Conservation (phyloP, 2,113 vertebrate genomes). For the Scartelaos histophorus region DNA sequence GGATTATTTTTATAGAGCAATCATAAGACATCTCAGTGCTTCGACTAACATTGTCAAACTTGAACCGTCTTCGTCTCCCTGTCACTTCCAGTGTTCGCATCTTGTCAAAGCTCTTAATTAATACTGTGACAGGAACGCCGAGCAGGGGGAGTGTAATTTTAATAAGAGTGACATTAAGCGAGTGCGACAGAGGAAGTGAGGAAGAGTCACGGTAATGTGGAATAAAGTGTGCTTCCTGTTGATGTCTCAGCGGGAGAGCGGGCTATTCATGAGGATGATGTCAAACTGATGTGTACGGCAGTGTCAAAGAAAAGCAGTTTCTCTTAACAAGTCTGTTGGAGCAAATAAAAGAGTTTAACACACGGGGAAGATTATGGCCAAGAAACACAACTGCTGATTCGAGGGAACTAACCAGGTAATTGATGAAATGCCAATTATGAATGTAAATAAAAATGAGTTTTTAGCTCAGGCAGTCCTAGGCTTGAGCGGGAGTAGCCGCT, state of each 20-base stretch:
- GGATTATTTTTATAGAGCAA: neutral
- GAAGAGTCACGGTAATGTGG: constrained; percentile 5
- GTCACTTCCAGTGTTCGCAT: neutral
- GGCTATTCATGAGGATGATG: constrained; percentile 41
- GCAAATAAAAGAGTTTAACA: neutral
- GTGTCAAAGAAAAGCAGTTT: neutral
- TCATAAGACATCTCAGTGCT: neutral
- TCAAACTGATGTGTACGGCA: constrained; percentile 32
- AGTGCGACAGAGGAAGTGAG: neutral
- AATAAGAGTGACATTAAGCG: constrained; percentile 23
- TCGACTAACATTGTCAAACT: neutral
- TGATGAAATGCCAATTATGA: no score
- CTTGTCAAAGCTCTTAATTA: constrained; percentile 43
- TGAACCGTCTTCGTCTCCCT: neutral
- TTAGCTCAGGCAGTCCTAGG: no score
- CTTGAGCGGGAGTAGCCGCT: no score
- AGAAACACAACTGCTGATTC: neutral
- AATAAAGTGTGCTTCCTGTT: constrained; percentile 58
- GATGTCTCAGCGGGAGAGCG: constrained; percentile 18
- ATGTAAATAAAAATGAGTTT: no score
- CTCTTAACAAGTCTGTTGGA: neutral
- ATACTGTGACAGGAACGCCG: constrained; percentile 27
- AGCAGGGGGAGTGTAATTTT: constrained; percentile 1
- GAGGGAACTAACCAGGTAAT: no score
- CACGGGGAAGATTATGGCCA: neutral